phyloP scores from a whole-genome alignment of 2,797 vertebrate genomes.

The Pipistrellus pipistrellus region DNA sequence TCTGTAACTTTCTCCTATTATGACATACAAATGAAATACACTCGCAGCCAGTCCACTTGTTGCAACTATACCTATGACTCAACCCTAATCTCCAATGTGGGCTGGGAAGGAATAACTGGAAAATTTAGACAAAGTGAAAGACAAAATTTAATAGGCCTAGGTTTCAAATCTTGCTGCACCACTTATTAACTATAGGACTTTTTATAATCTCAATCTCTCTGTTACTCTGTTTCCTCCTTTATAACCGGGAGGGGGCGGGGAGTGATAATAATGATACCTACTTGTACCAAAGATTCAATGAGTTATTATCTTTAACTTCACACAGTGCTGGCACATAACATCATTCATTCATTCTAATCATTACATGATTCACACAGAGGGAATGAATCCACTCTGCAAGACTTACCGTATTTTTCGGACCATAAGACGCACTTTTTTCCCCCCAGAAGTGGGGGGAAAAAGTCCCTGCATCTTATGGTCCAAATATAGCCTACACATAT shows the following conservation, averaged over 20 bases:
- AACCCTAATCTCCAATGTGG: not conserved
- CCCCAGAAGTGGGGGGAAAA: too few species aligned
- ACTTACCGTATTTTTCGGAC: too few species aligned
- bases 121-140: slow-evolving; percentile 16
- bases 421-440: too few species aligned
- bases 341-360: slow-evolving; percentile 12
- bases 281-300: slow-evolving; percentile 3
- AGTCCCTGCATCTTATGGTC: too few species aligned
- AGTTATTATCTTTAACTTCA: slow-evolving; percentile 39
- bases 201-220: not conserved
- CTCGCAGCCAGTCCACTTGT: not conserved
- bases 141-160: not conserved
- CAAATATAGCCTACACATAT: too few species aligned
- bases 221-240: not conserved
- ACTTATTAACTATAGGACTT: not conserved
- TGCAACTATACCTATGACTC: not conserved
- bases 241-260: not conserved
- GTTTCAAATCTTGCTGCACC: not conserved
- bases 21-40: not conserved
- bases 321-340: not conserved
- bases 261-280: not conserved
- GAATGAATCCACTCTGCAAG: not conserved
- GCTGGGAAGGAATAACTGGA: not conserved
- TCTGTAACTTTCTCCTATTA: not conserved
- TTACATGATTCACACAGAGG: slow-evolving; percentile 15